These are phyloP conservation scores for Tethya wilhelma DNA, from an alignment of 37 sponge, comb jelly and placozoan species.

Conservation along the genomic window DNA sequence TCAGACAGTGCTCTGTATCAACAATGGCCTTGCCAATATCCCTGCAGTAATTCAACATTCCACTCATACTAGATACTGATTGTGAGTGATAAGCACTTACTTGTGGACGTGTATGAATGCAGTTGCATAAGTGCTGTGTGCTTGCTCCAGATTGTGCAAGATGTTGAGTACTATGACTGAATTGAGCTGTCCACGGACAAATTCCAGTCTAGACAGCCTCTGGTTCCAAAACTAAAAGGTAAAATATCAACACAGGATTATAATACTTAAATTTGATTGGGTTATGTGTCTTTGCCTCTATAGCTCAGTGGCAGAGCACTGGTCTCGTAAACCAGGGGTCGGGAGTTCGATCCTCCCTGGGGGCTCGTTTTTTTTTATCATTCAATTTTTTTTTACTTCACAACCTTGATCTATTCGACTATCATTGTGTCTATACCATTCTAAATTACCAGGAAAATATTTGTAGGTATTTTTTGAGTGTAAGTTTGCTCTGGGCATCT, in stretches of 20 bases:
- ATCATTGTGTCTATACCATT: too few species aligned
- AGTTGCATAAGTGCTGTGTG: conserved; percentile 71
- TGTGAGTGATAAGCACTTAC: background rate
- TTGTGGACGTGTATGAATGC: conserved; percentile 71
- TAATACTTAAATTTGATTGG: background rate
- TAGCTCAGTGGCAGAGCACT: conserved; percentile 94
- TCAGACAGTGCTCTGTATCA: conserved; percentile 63
- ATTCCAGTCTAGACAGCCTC: conserved; percentile 51
- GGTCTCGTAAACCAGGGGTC: conserved; percentile 94
- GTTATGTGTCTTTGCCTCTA: conserved; percentile 42
- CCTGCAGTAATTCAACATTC: too few species aligned
- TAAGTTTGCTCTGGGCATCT: background rate
- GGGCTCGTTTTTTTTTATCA: conserved; percentile 54
- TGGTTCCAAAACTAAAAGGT: conserved; percentile 71
- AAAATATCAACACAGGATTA: background rate
- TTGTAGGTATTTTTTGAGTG: background rate
- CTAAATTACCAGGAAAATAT: too few species aligned
- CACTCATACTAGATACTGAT: background rate
- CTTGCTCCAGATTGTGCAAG: conserved; percentile 67
- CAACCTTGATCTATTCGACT: background rate
- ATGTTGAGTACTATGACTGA: conserved; percentile 71
- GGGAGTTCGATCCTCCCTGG: conserved; percentile 88
- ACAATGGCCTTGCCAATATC: conserved; percentile 71
- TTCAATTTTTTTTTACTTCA: conserved; percentile 20
- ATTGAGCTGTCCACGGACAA: conserved; percentile 69